phyloP scores from a whole-genome alignment of 2,888 invertebrate genomes.

The Cryptocephalus primarius region DNA sequence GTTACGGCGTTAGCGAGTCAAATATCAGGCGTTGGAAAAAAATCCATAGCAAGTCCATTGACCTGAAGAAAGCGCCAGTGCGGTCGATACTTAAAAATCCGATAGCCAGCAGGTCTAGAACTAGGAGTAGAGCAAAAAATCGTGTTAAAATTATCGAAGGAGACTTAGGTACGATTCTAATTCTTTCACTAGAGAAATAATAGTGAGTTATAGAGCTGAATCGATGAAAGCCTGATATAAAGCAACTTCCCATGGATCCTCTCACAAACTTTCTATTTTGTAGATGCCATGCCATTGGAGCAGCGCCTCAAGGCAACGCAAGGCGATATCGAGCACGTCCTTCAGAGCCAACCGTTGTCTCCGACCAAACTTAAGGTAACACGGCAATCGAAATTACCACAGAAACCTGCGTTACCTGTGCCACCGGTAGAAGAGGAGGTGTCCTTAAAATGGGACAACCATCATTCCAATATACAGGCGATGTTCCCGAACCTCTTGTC shows the following conservation, averaged over 20 bases:
- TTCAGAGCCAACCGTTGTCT: conserved; percentile 28
- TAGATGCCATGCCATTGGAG: conserved; percentile 27
- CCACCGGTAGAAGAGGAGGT: conserved; percentile 28
- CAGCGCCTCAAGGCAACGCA: conserved; percentile 16
- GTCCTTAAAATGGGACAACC: conserved; percentile 45
- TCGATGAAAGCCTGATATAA: too few relatives aligned
- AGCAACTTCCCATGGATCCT: too few relatives aligned
- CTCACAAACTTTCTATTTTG: not conserved
- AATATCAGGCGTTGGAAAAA: conserved; percentile 30
- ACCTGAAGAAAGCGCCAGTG: conserved; percentile 8
- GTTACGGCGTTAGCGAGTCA: conserved; percentile 27
- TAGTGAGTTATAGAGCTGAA: not conserved
- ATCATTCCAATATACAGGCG: conserved; percentile 44
- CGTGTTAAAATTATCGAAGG: not conserved
- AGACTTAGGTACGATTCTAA: conserved; percentile 1
- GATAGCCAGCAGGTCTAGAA: too few relatives aligned
- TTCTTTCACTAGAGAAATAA: not conserved
- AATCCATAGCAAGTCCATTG: conserved; percentile 15
- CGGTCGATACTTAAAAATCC: not conserved
- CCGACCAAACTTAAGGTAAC: conserved; percentile 33
- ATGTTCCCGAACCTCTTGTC: conserved; percentile 40
- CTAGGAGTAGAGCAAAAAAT: too few relatives aligned
- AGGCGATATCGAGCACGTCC: conserved; percentile 10
- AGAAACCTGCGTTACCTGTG: conserved; percentile 8
- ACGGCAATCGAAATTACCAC: conserved; percentile 19